These are phyloP conservation scores for Sweltsa coloradensis DNA, from an alignment of 1,140 invertebrate species.

Conservation along the genomic window DNA sequence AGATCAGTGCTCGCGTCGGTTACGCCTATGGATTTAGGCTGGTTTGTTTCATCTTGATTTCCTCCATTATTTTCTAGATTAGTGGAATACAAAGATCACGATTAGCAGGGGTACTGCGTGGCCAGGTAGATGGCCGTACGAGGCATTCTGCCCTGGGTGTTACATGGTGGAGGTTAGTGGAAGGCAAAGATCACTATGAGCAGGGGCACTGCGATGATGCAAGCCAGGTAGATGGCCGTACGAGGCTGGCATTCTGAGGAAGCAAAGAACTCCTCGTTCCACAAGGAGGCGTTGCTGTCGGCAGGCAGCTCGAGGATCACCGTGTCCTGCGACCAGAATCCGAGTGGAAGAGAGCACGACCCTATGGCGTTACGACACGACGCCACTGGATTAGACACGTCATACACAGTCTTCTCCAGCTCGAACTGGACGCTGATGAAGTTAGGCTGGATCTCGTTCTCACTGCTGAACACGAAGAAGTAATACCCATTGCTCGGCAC, in stretches of 20 bases:
- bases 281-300: slow-evolving; percentile 40
- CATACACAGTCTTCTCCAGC: slow-evolving; percentile 53
- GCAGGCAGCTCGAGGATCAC: slow-evolving; percentile 28
- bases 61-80: too few species aligned
- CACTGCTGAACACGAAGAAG: slow-evolving; percentile 70
- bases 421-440: slow-evolving; percentile 52
- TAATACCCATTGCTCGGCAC: slow-evolving; percentile 63
- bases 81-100: slow-evolving; percentile 59
- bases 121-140: slow-evolving; percentile 52
- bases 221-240: slow-evolving; percentile 51
- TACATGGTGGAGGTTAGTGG: slow-evolving; percentile 32
- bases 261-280: slow-evolving; percentile 60
- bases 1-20: too few species aligned
- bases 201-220: slow-evolving; percentile 54
- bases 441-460: slow-evolving; percentile 62
- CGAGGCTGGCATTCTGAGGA: slow-evolving; percentile 60
- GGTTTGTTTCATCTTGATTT: too few species aligned
- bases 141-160: too few species aligned
- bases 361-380: slow-evolving; percentile 41
- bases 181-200: slow-evolving; percentile 61
- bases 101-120: slow-evolving; percentile 54
- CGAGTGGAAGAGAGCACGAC: slow-evolving; percentile 47
- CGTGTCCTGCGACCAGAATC: slow-evolving; percentile 54
- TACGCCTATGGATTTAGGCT: too few species aligned
- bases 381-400: slow-evolving; percentile 40